Base-by-base conservation (phyloP, 53 echinoderm and acorn worm species). In the Holothuria leucospilota region DNA sequence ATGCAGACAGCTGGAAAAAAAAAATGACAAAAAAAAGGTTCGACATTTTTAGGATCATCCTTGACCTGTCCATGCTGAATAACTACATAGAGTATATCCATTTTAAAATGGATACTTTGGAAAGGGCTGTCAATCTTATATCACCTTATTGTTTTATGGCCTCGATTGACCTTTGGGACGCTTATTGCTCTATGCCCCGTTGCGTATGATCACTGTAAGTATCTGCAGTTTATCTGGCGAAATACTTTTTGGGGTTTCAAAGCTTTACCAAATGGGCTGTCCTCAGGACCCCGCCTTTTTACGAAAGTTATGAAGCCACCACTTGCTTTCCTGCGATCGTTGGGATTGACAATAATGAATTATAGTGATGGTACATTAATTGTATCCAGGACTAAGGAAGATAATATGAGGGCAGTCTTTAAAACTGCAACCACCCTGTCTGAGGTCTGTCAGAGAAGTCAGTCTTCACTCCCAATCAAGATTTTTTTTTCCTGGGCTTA, bases 1-100 rank as follows among this genome's bases (percentile, higher is more conserved):
- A 11, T 49, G 49, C 13, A 49, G 49, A 49, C 13, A 13, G 13
- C 9, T 49, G 49, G 49, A 49, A 49, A 30, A 46, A n/a, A n/a
- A n/a, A n/a, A n/a, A n/a, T n/a, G n/a, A n/a, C n/a, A 62, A 80
- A 6, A 93, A 93, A 64, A 91, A 93, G 49, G 66, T 88, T 91
- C 87, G 90, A 20, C 63, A 69, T 1, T 10, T n/a, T 63, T 18
- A 29, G 91, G 13, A 40, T 82, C 11, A 77, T 87, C 11, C 40
- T 91, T 62, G 84, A 91, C 59, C 42, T 91, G 24, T 62, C 63
- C 69, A 58, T 81, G 7, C 62, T 91, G 2, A 93, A 91, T 58
- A 28, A 94, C 20, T 59, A 34, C 62, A 77, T 91, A 52, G 88
- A 40, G 13, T 88, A 92, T 29, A 21, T 60, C 16, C 92, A 85